Evolutionary conservation across 2,888 invertebrate species (phyloP).

Genomic region (Acronicta aceris): DNA sequence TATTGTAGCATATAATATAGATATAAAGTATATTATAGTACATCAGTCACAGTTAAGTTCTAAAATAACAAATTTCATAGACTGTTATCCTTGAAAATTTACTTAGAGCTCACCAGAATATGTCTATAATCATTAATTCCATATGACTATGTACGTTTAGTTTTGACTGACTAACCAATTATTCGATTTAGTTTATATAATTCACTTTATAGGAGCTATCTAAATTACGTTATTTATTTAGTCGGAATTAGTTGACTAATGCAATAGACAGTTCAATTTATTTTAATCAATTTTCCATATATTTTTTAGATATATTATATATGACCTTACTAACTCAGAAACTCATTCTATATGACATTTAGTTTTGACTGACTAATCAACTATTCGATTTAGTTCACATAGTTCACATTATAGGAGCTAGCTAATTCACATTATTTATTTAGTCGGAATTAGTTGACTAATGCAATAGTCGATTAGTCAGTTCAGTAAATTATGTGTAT

Average conservation of each 20-base stretch:
- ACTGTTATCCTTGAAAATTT: too few relatives aligned
- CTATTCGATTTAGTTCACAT: not conserved
- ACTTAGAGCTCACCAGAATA: too few relatives aligned
- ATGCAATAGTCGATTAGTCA: not conserved
- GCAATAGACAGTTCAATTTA: not conserved
- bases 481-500: not conserved
- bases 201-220: not conserved
- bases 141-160: too few relatives aligned
- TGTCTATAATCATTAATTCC: too few relatives aligned
- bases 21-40: too few relatives aligned
- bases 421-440: not conserved
- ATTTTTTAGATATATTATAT: too few relatives aligned
- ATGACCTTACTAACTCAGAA: too few relatives aligned
- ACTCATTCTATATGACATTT: too few relatives aligned
- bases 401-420: constrained; percentile 1
- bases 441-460: constrained; percentile 13
- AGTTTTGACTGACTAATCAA: not conserved
- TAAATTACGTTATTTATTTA: constrained; percentile 2
- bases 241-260: constrained; percentile 9
- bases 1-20: too few relatives aligned
- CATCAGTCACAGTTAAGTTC: too few relatives aligned
- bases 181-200: constrained; percentile 1
- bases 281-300: too few relatives aligned
- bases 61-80: too few relatives aligned
- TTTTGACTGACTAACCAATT: not conserved